phyloP scores from a whole-genome alignment of 92 coral and sea anemone species.

The Zoanthus solanderi region DNA sequence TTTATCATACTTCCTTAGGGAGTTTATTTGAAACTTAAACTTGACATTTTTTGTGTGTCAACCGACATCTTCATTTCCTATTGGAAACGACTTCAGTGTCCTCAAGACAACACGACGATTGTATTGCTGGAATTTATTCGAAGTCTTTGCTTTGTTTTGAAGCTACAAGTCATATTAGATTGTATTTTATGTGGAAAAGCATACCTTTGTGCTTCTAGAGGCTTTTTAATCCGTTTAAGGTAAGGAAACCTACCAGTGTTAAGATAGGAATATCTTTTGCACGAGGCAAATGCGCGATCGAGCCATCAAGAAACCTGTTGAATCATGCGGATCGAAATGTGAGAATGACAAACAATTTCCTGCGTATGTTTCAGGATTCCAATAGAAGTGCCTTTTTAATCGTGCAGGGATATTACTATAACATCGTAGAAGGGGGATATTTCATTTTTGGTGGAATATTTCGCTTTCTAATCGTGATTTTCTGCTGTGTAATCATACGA shows the following conservation, averaged over 20 bases:
- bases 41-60: constrained; percentile 94
- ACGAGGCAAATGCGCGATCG: constrained; percentile 48
- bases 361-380: constrained; percentile 23
- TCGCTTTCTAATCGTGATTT: constrained; percentile 38
- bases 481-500: constrained; percentile 40
- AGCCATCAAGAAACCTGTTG: constrained; percentile 46
- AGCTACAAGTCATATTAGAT: constrained; percentile 78
- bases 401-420: constrained; percentile 16
- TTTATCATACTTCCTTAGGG: constrained; percentile 98
- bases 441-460: constrained; percentile 34
- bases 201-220: constrained; percentile 72
- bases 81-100: constrained; percentile 87
- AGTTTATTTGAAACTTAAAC: constrained; percentile 76
- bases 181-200: constrained; percentile 78
- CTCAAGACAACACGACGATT: constrained; percentile 69
- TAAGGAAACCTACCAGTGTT: constrained; percentile 47
- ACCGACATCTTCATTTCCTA: constrained; percentile 81
- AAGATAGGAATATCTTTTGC: constrained; percentile 23
- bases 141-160: constrained; percentile 86
- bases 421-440: constrained; percentile 21
- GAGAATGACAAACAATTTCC: constrained; percentile 24
- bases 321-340: constrained; percentile 52
- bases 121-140: constrained; percentile 72
- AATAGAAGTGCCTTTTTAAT: neutral
- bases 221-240: constrained; percentile 82